Conservation (phyloP, 2,113 vertebrate genomes). For the Alligator sinensis region DNA sequence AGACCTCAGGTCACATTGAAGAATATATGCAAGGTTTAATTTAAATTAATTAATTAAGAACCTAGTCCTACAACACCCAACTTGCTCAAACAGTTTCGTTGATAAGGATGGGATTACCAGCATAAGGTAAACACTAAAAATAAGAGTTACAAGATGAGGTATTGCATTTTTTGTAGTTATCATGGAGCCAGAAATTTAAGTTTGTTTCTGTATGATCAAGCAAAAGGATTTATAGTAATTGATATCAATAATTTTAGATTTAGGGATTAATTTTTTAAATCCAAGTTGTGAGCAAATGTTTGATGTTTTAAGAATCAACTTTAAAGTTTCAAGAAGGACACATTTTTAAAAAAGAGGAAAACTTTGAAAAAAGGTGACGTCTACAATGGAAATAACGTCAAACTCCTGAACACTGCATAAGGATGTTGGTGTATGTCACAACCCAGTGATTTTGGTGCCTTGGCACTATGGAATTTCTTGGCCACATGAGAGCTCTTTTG, state of each 20-base stretch:
- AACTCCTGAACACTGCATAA: neutral
- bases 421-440: neutral
- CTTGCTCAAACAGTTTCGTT: neutral
- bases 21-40: neutral
- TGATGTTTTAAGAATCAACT: neutral
- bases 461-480: no score
- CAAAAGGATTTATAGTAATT: neutral
- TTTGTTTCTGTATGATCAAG: neutral
- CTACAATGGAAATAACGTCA: neutral
- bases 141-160: neutral
- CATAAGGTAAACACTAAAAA: neutral
- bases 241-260: fast-evolving
- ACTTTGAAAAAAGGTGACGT: neutral
- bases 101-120: neutral
- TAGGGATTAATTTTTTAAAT: neutral
- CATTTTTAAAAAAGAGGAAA: neutral
- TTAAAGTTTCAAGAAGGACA: neutral
- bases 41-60: neutral
- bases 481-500: neutral
- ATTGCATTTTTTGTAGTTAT: neutral
- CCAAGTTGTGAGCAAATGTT: neutral
- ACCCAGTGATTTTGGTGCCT: no score
- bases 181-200: neutral
- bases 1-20: neutral
- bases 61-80: neutral